Percentiles rank a stretch among this genome's conserved stretches.
These are phyloP conservation scores for Strix aluco DNA, from an alignment of 2,113 vertebrate genomes.

Conservation along the genomic window DNA sequence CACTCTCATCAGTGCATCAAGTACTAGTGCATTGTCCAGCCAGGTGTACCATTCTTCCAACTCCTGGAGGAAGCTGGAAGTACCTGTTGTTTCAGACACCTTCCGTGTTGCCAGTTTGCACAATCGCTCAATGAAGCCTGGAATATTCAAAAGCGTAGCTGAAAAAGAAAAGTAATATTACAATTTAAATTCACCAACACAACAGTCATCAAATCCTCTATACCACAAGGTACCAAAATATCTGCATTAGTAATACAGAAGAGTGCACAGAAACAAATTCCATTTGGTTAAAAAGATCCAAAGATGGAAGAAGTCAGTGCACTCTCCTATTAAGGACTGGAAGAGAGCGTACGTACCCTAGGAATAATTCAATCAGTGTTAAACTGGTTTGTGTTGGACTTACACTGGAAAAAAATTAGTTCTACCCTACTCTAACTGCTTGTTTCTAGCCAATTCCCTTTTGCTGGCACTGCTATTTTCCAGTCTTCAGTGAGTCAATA, in stretches of 20 bases:
- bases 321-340: background rate
- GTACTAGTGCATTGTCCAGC: slow-evolving; percentile 94
- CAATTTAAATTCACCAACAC: background rate
- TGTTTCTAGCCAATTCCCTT: background rate
- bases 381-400: background rate
- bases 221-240: background rate
- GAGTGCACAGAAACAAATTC: background rate
- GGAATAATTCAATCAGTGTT: background rate
- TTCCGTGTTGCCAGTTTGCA: slow-evolving; percentile 96
- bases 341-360: background rate
- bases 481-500: background rate
- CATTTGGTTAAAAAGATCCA: background rate
- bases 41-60: slow-evolving; percentile 98
- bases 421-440: background rate
- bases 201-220: background rate
- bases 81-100: slow-evolving; percentile 91
- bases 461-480: background rate
- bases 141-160: slow-evolving; percentile 95
- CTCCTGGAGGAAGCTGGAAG: slow-evolving; percentile 92
- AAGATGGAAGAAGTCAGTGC: background rate
- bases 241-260: rapidly evolving
- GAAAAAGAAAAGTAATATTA: background rate
- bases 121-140: slow-evolving; percentile 93
- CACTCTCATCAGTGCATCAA: slow-evolving; percentile 97
- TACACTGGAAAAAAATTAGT: background rate